These are phyloP conservation scores for Pagetopsis macropterus DNA, from an alignment of 2,797 vertebrate species.

Conservation along the genomic window DNA sequence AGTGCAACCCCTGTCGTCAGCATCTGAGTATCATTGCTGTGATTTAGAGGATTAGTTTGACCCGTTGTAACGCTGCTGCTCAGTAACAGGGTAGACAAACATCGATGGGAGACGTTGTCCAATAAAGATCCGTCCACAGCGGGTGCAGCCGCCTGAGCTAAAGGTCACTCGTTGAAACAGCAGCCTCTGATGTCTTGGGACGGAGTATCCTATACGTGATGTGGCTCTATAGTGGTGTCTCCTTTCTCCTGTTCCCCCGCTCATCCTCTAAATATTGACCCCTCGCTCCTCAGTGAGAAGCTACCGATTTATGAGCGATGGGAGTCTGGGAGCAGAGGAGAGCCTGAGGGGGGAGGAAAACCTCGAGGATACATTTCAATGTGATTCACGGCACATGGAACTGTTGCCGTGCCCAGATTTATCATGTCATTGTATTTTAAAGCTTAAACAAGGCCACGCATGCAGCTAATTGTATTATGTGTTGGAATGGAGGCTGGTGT, in stretches of 20 bases:
- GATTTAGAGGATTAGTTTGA: slow-evolving; percentile 14
- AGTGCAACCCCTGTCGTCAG: neutral
- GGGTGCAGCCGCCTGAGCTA: slow-evolving; percentile 37
- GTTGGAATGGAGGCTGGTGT: slow-evolving; percentile 32
- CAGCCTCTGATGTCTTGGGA: slow-evolving; percentile 43
- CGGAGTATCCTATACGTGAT: slow-evolving; percentile 55
- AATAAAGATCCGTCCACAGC: neutral
- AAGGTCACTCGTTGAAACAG: slow-evolving; percentile 52
- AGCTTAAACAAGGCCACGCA: neutral
- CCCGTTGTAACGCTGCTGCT: slow-evolving; percentile 18
- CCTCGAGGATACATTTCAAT: slow-evolving; percentile 48
- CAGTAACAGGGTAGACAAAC: neutral
- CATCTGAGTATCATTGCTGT: neutral
- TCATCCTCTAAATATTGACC: slow-evolving; percentile 66
- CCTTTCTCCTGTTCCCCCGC: slow-evolving; percentile 39
- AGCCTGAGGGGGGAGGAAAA: neutral
- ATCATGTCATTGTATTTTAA: neutral
- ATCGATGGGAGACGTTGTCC: neutral
- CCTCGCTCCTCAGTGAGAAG: slow-evolving; percentile 48
- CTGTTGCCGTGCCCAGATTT: neutral
- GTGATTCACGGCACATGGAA: slow-evolving; percentile 33
- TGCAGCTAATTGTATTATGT: slow-evolving; percentile 22
- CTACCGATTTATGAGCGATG: slow-evolving; percentile 53
- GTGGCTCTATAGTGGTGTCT: slow-evolving; percentile 43
- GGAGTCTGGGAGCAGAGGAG: slow-evolving; percentile 54